Evolutionary conservation across 2,888 invertebrate species (phyloP), one percentile per base, ranked within the genome.

Genomic region (Ormyrus nitidulus): DNA sequence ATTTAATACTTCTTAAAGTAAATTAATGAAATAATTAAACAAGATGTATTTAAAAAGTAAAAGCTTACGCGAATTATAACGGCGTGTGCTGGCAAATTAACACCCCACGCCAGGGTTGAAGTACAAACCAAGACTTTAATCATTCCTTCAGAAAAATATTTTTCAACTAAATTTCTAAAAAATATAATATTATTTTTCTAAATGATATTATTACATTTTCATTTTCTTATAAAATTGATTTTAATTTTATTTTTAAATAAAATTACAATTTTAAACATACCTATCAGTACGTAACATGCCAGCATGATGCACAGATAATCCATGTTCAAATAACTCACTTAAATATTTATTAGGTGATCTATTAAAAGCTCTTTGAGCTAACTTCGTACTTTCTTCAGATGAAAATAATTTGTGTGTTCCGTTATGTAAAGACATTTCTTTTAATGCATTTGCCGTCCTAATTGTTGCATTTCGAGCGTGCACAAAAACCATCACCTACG

Each of bases 41-140:
- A 68, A 59, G 62, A 8, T n/a, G 5, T 6, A 49, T 48, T 54
- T 34, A 19, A 51, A 13, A 65, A 13, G 0, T n/a, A 68, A 44
- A 65, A 54, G 69, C 91, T 90, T 91, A 96, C 97, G 91, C 96
- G 95, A 83, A 98, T 98, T 69, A 99, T 94, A 83, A 99, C 99
- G 51, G 98, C 99, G 90, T 99, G 99, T 0, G 99, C 99, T 0
- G 99, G 99, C 83, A 99, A 92, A 92, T 99, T 99, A 6, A 99
- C 99, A 85, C 99, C 99, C 99, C 99, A 99, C 48, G 99, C 99
- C 51, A 99, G 92, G 0, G 99, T 99, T 0, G 99, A 97, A 0
- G 99, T 99, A 89, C 99, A 99, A 8, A 98, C 96, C 2, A 99
- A 92, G 0, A 96, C 97, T 88, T 95, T 96, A 80, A 98, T 94